Evolutionary conservation across 2,888 invertebrate genomes (phyloP).

Genomic region (Lepidochrysops patricia): DNA sequence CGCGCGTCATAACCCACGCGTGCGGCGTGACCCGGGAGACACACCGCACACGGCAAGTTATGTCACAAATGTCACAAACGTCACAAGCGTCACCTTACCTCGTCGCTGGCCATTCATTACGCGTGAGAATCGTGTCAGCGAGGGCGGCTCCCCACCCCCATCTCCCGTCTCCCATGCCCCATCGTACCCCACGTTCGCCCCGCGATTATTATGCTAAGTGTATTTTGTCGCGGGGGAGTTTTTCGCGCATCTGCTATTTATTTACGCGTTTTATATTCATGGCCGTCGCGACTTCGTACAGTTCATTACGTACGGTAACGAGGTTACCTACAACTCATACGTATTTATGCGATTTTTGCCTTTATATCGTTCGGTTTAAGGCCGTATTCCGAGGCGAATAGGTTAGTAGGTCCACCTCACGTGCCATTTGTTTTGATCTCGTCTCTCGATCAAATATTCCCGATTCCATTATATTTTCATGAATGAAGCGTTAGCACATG

Average conservation of each 20-base stretch:
- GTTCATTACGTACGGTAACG: constrained; percentile 60
- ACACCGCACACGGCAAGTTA: neutral
- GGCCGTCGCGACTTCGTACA: constrained; percentile 56
- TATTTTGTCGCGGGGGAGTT: constrained; percentile 63
- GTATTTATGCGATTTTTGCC: constrained; percentile 33
- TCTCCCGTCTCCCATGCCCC: constrained; percentile 19
- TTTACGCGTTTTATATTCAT: constrained; percentile 74
- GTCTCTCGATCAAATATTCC: constrained; percentile 47
- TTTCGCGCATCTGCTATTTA: constrained; percentile 75
- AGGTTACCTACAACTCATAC: constrained; percentile 32
- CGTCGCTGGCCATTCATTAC: constrained; percentile 62
- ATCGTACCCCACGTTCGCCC: constrained; percentile 26
- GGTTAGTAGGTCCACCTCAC: constrained; percentile 56
- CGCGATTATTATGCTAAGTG: constrained; percentile 73
- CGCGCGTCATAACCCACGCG: neutral
- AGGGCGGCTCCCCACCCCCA: constrained; percentile 32
- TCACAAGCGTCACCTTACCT: constrained; percentile 44
- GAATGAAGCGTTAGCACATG: neutral
- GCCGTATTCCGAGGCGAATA: constrained; percentile 31
- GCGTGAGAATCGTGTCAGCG: constrained; percentile 72
- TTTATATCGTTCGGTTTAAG: constrained; percentile 31
- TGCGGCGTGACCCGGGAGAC: neutral
- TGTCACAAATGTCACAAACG: constrained; percentile 47
- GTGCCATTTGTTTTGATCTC: constrained; percentile 48
- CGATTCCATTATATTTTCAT: neutral